Conservation (phyloP, 2,113 vertebrate genomes). For the Alligator sinensis region DNA sequence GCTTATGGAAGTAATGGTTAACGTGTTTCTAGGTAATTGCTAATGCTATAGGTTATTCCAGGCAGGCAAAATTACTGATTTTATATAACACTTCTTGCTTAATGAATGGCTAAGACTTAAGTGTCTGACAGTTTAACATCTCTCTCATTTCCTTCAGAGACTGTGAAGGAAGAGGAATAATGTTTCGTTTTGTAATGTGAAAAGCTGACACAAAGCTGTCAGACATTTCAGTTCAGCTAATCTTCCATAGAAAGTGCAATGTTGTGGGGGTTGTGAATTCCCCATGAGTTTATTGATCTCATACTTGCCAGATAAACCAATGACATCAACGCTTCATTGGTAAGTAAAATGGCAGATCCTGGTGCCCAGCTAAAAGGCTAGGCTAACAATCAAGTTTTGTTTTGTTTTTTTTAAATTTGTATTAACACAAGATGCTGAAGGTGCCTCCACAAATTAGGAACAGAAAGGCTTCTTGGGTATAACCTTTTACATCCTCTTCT, state of each 20-base stretch:
- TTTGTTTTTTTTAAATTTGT: background rate
- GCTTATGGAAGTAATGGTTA: background rate
- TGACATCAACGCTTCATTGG: background rate
- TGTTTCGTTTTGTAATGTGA: constrained; percentile 31
- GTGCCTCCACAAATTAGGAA: background rate
- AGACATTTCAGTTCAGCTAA: constrained; percentile 38
- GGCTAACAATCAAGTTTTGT: background rate
- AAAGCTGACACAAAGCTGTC: constrained; percentile 58
- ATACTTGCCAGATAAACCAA: constrained; percentile 8
- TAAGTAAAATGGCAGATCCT: background rate
- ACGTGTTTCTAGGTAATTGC: background rate
- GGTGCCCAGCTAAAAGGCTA: background rate
- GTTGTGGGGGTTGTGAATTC: constrained; percentile 18
- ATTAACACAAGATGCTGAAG: background rate
- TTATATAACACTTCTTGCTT: constrained; percentile 25
- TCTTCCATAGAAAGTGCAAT: background rate
- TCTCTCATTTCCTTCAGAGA: constrained; percentile 50
- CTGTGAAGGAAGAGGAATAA: constrained; percentile 41
- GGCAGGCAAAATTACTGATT: background rate
- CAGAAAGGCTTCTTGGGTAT: rapidly evolving
- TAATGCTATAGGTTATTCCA: background rate
- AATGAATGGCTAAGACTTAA: constrained; percentile 48
- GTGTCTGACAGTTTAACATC: constrained; percentile 35
- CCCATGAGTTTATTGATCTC: constrained; percentile 14
- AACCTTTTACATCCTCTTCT: background rate